Conservation (phyloP, 2,888 invertebrate genomes). For the Agapostemon virescens region DNA sequence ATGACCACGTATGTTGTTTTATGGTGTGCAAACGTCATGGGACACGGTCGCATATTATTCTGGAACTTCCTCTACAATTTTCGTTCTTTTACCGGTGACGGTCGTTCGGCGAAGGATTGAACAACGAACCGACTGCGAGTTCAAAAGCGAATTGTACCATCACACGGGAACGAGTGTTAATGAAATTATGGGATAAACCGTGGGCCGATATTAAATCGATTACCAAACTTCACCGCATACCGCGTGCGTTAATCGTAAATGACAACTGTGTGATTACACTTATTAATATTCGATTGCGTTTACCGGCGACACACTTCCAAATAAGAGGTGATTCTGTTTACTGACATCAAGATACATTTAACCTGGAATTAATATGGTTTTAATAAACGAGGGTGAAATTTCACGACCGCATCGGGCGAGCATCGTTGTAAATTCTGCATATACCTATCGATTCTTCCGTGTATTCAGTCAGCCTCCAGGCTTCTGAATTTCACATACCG, state of each 20-base stretch:
- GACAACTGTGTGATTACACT: conserved; percentile 54
- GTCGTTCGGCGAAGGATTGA: conserved; percentile 13
- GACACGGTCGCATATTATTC: background rate
- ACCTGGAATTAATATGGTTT: conserved; percentile 39
- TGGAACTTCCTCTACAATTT: conserved; percentile 1
- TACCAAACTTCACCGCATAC: conserved; percentile 45
- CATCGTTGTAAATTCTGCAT: conserved; percentile 11
- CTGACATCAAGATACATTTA: conserved; percentile 45
- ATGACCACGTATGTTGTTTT: conserved; percentile 35
- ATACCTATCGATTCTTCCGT: conserved; percentile 5
- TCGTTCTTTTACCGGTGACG: conserved; percentile 1
- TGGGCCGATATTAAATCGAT: conserved; percentile 55
- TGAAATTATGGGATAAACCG: conserved; percentile 52
- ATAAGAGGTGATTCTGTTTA: conserved; percentile 48
- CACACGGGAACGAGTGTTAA: conserved; percentile 39
- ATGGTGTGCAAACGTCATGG: conserved; percentile 4
- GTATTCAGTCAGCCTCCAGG: conserved; percentile 5
- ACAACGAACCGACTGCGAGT: background rate
- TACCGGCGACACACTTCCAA: conserved; percentile 39
- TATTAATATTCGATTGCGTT: conserved; percentile 58
- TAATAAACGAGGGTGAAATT: conserved; percentile 43
- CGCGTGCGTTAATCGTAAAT: conserved; percentile 44
- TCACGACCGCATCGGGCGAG: conserved; percentile 5
- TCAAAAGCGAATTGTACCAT: conserved; percentile 22
- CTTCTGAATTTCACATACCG: conserved; percentile 3